Evolutionary conservation across 2,113 vertebrate genomes (phyloP).

Genomic region (Apodemus sylvaticus): DNA sequence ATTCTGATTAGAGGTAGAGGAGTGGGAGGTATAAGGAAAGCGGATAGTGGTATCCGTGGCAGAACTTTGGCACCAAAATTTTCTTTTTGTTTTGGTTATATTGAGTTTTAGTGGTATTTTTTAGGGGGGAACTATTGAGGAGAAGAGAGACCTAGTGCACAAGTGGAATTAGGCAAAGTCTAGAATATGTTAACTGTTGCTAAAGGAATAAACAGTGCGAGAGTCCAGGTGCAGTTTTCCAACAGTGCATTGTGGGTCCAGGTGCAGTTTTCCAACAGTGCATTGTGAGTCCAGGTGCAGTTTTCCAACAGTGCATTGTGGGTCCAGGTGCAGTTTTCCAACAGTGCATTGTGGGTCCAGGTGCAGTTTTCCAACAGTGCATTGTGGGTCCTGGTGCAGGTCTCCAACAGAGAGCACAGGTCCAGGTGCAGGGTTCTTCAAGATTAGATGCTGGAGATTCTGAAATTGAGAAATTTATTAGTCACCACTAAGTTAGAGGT

Average conservation of each 20-base stretch:
- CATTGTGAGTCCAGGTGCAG: no score
- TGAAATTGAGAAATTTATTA: slow-evolving; percentile 37
- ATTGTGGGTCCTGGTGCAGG: no score
- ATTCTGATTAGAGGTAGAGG: neutral
- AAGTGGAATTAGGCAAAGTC: neutral
- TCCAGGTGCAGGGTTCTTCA: neutral
- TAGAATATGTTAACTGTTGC: neutral
- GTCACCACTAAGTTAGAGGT: neutral
- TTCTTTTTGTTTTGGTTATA: slow-evolving; percentile 36
- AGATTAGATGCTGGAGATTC: neutral
- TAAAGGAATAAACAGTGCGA: neutral
- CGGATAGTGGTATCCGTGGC: neutral
- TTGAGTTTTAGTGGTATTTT: neutral
- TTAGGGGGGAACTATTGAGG: neutral
- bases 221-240: neutral
- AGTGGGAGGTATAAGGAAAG: neutral
- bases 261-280: no score
- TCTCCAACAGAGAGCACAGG: no score
- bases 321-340: no score
- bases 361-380: no score
- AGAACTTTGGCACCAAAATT: neutral
- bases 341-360: no score
- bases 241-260: no score
- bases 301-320: no score
- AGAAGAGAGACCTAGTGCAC: neutral